Evolutionary conservation across 2,797 vertebrate genomes (phyloP).

Genomic region (Buceros bicornis): DNA sequence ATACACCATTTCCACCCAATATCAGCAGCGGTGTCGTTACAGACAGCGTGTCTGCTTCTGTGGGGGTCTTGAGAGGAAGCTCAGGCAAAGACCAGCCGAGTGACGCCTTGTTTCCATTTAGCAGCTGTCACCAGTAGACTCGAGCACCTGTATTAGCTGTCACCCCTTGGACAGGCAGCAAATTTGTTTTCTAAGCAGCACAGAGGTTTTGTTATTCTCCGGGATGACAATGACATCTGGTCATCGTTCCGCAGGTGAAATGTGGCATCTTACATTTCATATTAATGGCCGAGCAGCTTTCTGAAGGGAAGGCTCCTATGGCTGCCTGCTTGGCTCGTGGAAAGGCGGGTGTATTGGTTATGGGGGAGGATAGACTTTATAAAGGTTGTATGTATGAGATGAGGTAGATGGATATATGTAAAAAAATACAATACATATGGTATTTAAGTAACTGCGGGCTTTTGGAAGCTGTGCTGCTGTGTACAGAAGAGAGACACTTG

Average conservation of each 20-base stretch:
- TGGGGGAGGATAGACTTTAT: not conserved
- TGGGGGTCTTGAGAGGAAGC: not conserved
- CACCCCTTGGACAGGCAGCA: not conserved
- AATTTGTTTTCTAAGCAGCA: not conserved
- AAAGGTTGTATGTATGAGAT: not conserved
- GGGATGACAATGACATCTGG: not conserved
- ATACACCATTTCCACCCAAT: not conserved
- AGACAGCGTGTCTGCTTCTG: not conserved
- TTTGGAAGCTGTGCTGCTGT: fast-evolving
- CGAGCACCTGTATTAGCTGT: not conserved
- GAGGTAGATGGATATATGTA: no score
- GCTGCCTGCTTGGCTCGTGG: not conserved
- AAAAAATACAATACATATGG: not conserved
- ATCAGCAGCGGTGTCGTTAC: fast-evolving
- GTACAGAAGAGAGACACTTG: not conserved
- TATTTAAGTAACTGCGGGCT: not conserved
- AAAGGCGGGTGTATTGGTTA: not conserved
- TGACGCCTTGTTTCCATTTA: not conserved
- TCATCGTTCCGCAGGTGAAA: not conserved
- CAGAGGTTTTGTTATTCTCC: not conserved
- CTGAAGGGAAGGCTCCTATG: not conserved
- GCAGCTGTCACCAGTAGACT: not conserved
- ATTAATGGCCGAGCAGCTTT: not conserved
- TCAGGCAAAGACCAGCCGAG: not conserved
- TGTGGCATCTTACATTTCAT: not conserved